Evolutionary conservation across 2,113 vertebrate species (phyloP).

Genomic region (Marcusenius ussheri): DNA sequence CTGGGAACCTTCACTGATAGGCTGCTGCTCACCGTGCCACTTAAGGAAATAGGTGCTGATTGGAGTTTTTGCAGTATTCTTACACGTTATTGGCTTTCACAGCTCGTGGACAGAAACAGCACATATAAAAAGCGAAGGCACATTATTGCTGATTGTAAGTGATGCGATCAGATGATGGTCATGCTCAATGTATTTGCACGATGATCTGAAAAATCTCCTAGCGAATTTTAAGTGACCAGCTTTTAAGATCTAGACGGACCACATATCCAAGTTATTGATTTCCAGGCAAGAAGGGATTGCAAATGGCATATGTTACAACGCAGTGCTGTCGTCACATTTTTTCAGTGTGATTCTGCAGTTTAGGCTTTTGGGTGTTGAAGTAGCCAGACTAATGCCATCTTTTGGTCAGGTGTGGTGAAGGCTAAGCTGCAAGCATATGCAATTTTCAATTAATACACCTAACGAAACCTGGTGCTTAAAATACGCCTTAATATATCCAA

Average conservation of each 20-base stretch:
- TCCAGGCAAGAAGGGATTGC: constrained; percentile 22
- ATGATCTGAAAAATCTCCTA: background rate
- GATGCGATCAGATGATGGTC: background rate
- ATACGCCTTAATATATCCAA: constrained; percentile 56
- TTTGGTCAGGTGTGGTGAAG: constrained; percentile 20
- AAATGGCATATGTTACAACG: constrained; percentile 18
- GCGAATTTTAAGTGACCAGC: constrained; percentile 14
- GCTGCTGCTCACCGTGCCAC: constrained; percentile 35
- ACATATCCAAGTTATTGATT: background rate
- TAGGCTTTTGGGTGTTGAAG: background rate
- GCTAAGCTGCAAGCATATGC: constrained; percentile 53
- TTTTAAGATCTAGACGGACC: background rate
- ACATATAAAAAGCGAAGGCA: constrained; percentile 13
- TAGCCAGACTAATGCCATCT: background rate
- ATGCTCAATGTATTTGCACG: constrained; percentile 16
- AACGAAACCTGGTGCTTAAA: constrained; percentile 28
- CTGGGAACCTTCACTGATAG: constrained; percentile 37
- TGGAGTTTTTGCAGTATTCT: constrained; percentile 21
- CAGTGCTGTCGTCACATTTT: background rate
- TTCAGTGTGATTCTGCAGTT: background rate
- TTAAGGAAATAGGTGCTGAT: constrained; percentile 42
- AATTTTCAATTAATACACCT: constrained; percentile 50
- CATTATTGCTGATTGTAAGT: constrained; percentile 16
- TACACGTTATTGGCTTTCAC: constrained; percentile 41
- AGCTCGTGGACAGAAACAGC: constrained; percentile 42